These are phyloP conservation scores for Drosophila anceps DNA, from an alignment of 2,888 invertebrate species.

Conservation along the genomic window DNA sequence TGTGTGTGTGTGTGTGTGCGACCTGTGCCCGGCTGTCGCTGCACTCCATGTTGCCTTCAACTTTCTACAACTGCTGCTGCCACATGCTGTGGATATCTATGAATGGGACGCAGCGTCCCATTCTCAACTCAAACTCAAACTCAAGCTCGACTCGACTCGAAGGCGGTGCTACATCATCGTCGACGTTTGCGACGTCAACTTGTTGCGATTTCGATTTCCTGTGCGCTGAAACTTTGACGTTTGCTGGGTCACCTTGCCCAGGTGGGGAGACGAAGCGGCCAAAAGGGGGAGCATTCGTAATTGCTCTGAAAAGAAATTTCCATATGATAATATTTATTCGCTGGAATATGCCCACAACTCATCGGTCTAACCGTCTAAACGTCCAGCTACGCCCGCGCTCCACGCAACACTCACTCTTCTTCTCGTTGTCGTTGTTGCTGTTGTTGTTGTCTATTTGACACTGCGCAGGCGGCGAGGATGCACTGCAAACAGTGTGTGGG, in stretches of 20 bases:
- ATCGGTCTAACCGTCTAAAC: constrained; percentile 54
- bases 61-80: constrained; percentile 74
- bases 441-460: constrained; percentile 73
- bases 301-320: constrained; percentile 75
- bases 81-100: constrained; percentile 74
- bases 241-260: constrained; percentile 64
- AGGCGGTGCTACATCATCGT: constrained; percentile 77
- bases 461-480: constrained; percentile 80
- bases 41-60: constrained; percentile 53
- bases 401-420: constrained; percentile 60
- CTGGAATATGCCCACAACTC: constrained; percentile 58
- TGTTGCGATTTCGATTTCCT: constrained; percentile 79
- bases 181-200: constrained; percentile 70
- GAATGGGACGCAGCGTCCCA: constrained; percentile 50
- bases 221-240: constrained; percentile 69
- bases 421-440: constrained; percentile 14
- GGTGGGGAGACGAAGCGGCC: not conserved
- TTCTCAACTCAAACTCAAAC: no score
- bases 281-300: constrained; percentile 67
- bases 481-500: constrained; percentile 55
- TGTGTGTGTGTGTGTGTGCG: constrained; percentile 32
- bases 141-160: constrained; percentile 13
- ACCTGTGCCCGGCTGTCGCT: constrained; percentile 51
- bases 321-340: constrained; percentile 81
- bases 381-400: constrained; percentile 67